Conservation (phyloP, 2,113 vertebrate genomes). For the Spea bombifrons region DNA sequence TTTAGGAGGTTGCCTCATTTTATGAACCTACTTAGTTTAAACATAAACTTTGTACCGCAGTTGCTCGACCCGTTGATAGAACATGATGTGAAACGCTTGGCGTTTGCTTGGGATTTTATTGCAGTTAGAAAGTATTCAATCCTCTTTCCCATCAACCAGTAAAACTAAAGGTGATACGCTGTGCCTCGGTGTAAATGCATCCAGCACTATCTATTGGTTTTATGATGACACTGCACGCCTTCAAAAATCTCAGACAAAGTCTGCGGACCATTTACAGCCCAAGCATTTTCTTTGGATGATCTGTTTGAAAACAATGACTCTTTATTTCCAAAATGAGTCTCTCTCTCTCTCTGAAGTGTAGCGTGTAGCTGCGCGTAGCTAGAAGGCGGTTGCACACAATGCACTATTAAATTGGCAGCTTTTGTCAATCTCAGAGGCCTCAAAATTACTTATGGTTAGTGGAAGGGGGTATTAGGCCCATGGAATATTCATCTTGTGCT, state of each 20-base stretch:
- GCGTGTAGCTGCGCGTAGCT: no score
- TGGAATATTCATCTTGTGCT: no score
- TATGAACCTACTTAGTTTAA: background rate
- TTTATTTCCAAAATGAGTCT: background rate
- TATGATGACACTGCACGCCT: slow-evolving; percentile 35
- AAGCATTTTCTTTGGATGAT: slow-evolving; percentile 2
- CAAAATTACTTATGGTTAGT: no score
- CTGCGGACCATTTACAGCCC: slow-evolving; percentile 13
- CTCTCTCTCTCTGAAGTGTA: no score
- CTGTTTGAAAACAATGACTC: slow-evolving; percentile 15
- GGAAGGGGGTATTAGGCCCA: no score
- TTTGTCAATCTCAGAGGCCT: no score
- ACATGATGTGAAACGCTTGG: slow-evolving; percentile 3
- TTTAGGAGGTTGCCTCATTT: background rate
- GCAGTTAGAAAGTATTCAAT: background rate
- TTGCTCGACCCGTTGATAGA: slow-evolving; percentile 11
- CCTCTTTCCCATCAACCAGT: slow-evolving; percentile 28
- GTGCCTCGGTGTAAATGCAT: slow-evolving; percentile 21
- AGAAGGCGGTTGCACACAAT: no score
- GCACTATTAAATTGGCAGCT: no score
- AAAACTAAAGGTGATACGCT: slow-evolving; percentile 24
- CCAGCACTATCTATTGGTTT: slow-evolving; percentile 27
- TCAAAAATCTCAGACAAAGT: slow-evolving; percentile 31
- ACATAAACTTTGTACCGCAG: background rate
- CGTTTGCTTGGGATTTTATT: background rate